Base-by-base conservation (phyloP, 2,797 vertebrate species). In the Enteromius trimaculatus region DNA sequence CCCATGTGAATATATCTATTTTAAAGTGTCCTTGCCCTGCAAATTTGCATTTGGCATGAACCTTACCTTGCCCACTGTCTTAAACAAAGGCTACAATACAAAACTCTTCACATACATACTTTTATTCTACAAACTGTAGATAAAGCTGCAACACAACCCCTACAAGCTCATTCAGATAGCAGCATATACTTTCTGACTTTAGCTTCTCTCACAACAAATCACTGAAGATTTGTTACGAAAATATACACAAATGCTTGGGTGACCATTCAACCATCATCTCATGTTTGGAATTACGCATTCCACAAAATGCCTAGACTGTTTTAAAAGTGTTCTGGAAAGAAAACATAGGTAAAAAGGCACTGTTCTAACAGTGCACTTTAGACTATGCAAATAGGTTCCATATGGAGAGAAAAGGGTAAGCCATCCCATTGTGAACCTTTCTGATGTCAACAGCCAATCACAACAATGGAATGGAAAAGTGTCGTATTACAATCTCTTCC, bases 261-360 rank as follows among this genome's bases (percentile, higher is more conserved):
- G 23, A 77, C 58, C 76, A 64, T 64, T 64, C 58, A 29, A 64
- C 58, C 76, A 64, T 77, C 39, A 77, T 64, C 37, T 64, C 23
- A 64, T 62, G 37, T 77, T 77, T 77, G 58, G 17, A 64, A 4
- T 47, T n/a, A 19, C 4, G 23, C 76, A 77, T 77, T 77, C 39
- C 58, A 47, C 31, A 76, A 10, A 21, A 62, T 47, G 58, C 8
- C 37, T 29, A 51, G 77, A 78, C 47, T 65, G 60, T 49, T 78
- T 66, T 49, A 29, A 65, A 60, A 60, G n/a, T 26, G 34, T 58
- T 42, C 58, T 60, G 53, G n/a, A 62, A 79, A 39, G 19, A 66
- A 51, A 66, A 65, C 10, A 23, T 26, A 39, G 14, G 21, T 53
- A 58, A 64, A 64, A 81, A 53, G 2, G 19, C n/a, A 23, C 55